Conservation (phyloP, 2,113 vertebrate species). For the Podarcis muralis region DNA sequence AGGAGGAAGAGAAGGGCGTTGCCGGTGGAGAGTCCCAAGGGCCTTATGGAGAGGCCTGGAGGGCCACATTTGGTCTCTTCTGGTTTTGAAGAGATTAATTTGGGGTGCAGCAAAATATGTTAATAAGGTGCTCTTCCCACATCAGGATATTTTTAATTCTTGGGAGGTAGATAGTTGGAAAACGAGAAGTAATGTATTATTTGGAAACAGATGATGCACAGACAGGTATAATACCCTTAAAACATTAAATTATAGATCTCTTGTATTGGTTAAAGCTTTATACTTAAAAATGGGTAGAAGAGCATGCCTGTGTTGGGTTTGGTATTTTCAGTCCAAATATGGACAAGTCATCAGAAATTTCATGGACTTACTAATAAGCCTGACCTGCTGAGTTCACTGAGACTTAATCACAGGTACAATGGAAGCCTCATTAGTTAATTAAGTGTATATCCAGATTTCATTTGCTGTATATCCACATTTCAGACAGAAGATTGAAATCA, state of each 20-base stretch:
- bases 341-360: background rate
- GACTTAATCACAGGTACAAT: background rate
- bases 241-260: background rate
- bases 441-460: background rate
- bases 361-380: background rate
- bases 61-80: too few species aligned
- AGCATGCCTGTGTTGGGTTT: too few species aligned
- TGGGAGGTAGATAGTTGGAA: background rate
- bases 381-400: background rate
- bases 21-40: too few species aligned
- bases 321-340: background rate
- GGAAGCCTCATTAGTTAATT: background rate
- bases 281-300: background rate
- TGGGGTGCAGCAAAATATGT: background rate
- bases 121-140: background rate
- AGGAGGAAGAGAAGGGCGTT: too few species aligned
- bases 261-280: background rate
- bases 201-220: background rate
- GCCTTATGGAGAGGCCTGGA: too few species aligned
- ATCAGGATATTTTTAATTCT: background rate
- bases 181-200: background rate
- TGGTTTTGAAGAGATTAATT: conserved; percentile 12
- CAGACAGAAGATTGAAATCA: background rate
- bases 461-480: background rate
- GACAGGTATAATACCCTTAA: background rate